Percentiles rank a stretch among this genome's conserved stretches.
Evolutionary conservation across 2,797 vertebrate genomes (phyloP).

Genomic region (Oreortyx pictus): DNA sequence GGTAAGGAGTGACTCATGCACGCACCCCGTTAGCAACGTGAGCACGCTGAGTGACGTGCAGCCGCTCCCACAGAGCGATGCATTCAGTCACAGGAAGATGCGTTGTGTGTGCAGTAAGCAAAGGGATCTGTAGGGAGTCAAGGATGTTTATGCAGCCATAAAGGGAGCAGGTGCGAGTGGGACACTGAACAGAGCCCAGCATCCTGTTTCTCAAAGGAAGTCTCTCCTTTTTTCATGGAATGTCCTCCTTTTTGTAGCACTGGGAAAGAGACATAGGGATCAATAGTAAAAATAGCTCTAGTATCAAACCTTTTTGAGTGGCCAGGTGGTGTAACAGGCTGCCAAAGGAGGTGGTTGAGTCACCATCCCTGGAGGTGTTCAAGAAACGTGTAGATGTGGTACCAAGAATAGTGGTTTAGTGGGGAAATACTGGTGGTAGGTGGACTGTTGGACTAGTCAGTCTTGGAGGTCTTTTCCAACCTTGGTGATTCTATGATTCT

Average conservation of each 20-base stretch:
- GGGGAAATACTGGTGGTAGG: too few relatives aligned
- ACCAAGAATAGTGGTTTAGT: too few relatives aligned
- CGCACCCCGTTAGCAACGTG: neutral
- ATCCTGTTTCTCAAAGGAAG: constrained; percentile 42
- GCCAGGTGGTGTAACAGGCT: too few relatives aligned
- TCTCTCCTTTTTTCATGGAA: neutral
- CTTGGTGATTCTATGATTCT: too few relatives aligned
- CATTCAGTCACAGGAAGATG: neutral
- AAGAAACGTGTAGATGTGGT: too few relatives aligned
- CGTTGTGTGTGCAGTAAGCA: neutral
- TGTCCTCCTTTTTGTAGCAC: neutral
- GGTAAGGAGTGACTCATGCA: neutral
- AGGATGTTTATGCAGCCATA: constrained; percentile 36
- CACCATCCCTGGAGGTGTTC: too few relatives aligned
- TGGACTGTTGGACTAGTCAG: too few relatives aligned
- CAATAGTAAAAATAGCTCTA: constrained; percentile 20
- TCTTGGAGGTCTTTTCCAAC: too few relatives aligned
- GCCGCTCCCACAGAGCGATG: neutral
- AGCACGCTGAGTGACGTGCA: neutral
- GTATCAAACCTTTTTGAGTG: neutral
- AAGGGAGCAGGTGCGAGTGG: constrained; percentile 20
- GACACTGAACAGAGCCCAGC: neutral
- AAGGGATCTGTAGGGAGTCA: neutral
- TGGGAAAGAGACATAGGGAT: neutral
- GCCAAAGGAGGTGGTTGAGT: too few relatives aligned